Conservation (phyloP, 2,113 vertebrate species). For the Kryptolebias marmoratus region DNA sequence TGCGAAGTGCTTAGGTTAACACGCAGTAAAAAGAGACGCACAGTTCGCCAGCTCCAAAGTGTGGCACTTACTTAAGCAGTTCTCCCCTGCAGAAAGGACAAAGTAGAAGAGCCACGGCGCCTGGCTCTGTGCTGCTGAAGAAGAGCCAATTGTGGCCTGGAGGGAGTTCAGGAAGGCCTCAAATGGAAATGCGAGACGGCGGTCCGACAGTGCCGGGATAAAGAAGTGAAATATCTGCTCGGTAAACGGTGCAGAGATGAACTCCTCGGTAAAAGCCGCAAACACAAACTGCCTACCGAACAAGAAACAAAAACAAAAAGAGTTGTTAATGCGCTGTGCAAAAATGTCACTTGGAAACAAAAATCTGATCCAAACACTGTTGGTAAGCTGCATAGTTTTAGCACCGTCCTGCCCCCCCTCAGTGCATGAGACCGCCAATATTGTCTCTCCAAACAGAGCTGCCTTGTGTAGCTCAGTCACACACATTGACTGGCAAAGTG, state of each 20-base stretch:
- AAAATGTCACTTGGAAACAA: not conserved
- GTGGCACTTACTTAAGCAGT: slow-evolving; percentile 83
- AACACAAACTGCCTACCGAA: slow-evolving; percentile 90
- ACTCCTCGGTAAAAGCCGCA: slow-evolving; percentile 92
- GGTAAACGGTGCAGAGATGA: slow-evolving; percentile 92
- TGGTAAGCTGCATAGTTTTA: slow-evolving; percentile 6
- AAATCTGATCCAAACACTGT: not conserved
- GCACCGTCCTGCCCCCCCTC: slow-evolving; percentile 10
- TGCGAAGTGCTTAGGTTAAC: slow-evolving; percentile 14
- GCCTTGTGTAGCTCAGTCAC: slow-evolving; percentile 66
- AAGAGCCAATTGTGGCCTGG: slow-evolving; percentile 74
- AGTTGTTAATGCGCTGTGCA: not conserved
- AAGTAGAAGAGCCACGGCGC: slow-evolving; percentile 96
- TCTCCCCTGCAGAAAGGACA: slow-evolving; percentile 91
- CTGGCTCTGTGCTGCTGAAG: slow-evolving; percentile 66
- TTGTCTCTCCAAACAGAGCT: slow-evolving; percentile 67
- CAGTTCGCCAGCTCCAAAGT: not conserved
- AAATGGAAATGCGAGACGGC: slow-evolving; percentile 87
- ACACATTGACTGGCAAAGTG: slow-evolving; percentile 69
- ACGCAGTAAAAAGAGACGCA: not conserved
- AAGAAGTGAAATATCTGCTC: slow-evolving; percentile 96
- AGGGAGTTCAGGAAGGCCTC: slow-evolving; percentile 92
- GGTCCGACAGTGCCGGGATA: slow-evolving; percentile 91
- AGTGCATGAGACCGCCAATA: slow-evolving; percentile 39
- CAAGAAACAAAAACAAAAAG: slow-evolving; percentile 4